A percentile compares a stretch with the other conserved stretches of the same genome.
These are phyloP conservation scores for Pituophis catenifer DNA, from an alignment of 2,113 vertebrate genomes.

Conservation along the genomic window DNA sequence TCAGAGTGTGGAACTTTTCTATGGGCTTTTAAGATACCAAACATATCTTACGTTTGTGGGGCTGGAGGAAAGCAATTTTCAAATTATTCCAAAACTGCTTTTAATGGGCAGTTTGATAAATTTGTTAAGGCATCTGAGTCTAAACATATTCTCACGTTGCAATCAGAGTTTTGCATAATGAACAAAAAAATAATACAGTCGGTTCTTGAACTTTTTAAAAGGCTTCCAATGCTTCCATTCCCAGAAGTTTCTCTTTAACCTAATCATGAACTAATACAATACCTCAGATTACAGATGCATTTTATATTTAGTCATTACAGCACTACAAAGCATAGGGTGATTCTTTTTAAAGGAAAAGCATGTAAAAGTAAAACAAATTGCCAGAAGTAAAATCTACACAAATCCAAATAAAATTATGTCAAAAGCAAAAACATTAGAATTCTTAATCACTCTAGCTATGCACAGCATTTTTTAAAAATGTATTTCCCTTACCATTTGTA, in stretches of 20 bases:
- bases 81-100: not conserved
- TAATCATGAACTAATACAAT: not conserved
- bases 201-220: not conserved
- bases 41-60: not conserved
- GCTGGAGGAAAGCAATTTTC: not conserved
- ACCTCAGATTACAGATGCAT: not conserved
- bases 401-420: not conserved
- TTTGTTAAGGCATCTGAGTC: not conserved
- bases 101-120: not conserved
- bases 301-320: not conserved
- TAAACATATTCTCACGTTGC: not conserved
- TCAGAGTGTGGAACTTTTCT: not conserved
- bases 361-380: not conserved
- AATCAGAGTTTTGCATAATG: not conserved
- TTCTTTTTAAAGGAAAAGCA: not conserved
- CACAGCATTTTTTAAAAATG: not conserved
- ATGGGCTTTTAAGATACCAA: not conserved
- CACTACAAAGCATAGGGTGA: not conserved
- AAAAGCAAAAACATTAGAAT: not conserved
- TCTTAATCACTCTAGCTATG: not conserved
- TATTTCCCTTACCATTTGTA: not conserved
- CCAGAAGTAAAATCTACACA: not conserved
- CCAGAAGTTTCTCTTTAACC: not conserved
- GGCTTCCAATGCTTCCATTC: not conserved
- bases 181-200: not conserved